phyloP scores from a whole-genome alignment of 2,888 invertebrate genomes.

The Leptinotarsa peninsularis region DNA sequence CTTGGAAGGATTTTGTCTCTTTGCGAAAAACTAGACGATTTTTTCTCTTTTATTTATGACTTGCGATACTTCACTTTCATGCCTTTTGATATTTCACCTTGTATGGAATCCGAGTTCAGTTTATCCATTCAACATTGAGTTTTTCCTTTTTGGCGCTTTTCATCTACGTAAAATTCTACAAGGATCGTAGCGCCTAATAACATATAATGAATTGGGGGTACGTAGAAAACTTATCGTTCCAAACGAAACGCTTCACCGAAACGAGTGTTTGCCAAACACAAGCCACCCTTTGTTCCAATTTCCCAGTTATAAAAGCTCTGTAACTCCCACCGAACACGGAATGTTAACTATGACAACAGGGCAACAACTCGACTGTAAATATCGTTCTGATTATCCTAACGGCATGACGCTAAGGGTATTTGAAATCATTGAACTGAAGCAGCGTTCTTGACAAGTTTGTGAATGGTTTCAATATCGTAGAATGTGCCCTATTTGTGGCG shows the following conservation, averaged over 20 bases:
- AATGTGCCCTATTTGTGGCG: no score
- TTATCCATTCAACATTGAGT: no score
- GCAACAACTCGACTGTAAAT: constrained; percentile 23
- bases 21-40: no score
- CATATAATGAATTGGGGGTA: background rate
- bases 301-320: constrained; percentile 23
- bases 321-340: constrained; percentile 23
- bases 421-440: background rate
- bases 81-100: no score
- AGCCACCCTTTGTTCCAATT: constrained; percentile 28
- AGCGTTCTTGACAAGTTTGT: background rate
- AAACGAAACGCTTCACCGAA: constrained; percentile 9
- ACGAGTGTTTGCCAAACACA: constrained; percentile 33
- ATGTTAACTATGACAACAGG: constrained; percentile 17
- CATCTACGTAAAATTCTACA: no score
- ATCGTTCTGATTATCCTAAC: constrained; percentile 9
- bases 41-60: no score
- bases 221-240: constrained; percentile 3
- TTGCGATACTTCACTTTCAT: no score
- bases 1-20: no score
- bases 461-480: background rate
- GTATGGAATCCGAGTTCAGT: no score
- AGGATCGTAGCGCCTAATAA: background rate
- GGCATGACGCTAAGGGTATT: background rate
- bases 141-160: no score